Evolutionary conservation across 1,140 invertebrate genomes (phyloP), one percentile per base, ranked within the genome.

Genomic region (Zeugodacus cucurbitae): DNA sequence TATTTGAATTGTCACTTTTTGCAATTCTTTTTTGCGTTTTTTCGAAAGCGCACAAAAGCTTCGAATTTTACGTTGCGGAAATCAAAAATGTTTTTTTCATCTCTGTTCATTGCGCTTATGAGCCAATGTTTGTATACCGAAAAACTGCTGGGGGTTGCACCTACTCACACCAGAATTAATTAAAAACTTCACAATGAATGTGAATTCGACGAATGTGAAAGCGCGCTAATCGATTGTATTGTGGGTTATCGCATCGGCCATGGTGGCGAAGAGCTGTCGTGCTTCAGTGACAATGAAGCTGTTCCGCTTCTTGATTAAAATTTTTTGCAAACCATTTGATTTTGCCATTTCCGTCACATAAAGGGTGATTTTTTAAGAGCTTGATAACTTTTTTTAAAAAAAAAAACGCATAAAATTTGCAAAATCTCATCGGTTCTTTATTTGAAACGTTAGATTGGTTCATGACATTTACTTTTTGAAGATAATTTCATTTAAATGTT

Each of bases 151-250:
- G 26, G 87, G 59, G 44, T 86, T 86, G 85, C 20, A 44, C 34
- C n/a, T n/a, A 59, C 41, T 87, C 87, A 87, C 44, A 48, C 74
- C 74, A 82, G 41, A 82, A 82, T 82, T 82, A 82, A 82, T 82
- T 82, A 82, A 82, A 82, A 82, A 48, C 20, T 41, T 48, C 41
- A 82, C 74, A 82, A 82, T 82, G 74, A 82, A 82, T 82, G 74
- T 37, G 74, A 48, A 48, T 82, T 82, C 44, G 37, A 48, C 74
- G 74, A 82, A 82, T 82, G 74, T 82, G 74, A 82, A 82, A 82
- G 74, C 74, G 74, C 74, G n/a, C 74, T 37, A 82, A 82, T 48
- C 74, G 74, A 82, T 82, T 82, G 74, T 82, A 82, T 82, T 82
- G 74, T 82, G 74, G 44, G 44, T 82, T 82, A 82, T 82, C 74